phyloP scores from a whole-genome alignment of 2,888 invertebrate species.

The Stegophylla sp. region DNA sequence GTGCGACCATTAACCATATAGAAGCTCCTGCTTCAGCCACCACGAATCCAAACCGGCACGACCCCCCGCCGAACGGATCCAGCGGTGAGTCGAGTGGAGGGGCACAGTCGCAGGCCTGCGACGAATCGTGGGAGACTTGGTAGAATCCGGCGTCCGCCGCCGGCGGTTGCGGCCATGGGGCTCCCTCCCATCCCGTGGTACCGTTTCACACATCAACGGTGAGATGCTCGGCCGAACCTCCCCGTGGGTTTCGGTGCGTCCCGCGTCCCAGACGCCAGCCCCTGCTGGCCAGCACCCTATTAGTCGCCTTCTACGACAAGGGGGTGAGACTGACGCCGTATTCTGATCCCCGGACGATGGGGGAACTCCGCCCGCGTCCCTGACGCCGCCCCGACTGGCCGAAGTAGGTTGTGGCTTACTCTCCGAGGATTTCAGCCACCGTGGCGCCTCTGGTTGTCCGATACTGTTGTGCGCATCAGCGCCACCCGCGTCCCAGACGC shows the following conservation, averaged over 20 bases:
- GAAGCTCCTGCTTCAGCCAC: constrained; percentile 5
- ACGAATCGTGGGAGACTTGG: too few species aligned
- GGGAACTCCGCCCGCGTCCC: not conserved
- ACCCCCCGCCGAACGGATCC: not conserved
- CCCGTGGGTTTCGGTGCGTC: not conserved
- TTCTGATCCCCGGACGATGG: not conserved
- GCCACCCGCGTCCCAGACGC: not conserved
- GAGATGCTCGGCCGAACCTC: not conserved
- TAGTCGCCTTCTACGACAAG: not conserved
- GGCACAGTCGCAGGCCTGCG: not conserved
- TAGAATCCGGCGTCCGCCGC: too few species aligned
- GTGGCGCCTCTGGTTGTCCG: not conserved
- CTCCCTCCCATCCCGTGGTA: constrained; percentile 1
- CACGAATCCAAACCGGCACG: not conserved
- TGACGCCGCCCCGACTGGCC: not conserved
- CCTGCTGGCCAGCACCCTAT: not conserved
- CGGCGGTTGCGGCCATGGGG: not conserved
- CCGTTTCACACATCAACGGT: not conserved
- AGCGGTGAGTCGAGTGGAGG: too few species aligned
- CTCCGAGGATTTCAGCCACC: not conserved
- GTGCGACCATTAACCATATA: not conserved
- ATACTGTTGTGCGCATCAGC: not conserved
- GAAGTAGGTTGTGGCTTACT: not conserved
- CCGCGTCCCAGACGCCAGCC: not conserved
- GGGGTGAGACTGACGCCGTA: not conserved